A percentile compares a stretch with the other conserved stretches of the same genome.
phyloP scores from a whole-genome alignment of 2,888 invertebrate species.

The Drosophila flavopinicola region DNA sequence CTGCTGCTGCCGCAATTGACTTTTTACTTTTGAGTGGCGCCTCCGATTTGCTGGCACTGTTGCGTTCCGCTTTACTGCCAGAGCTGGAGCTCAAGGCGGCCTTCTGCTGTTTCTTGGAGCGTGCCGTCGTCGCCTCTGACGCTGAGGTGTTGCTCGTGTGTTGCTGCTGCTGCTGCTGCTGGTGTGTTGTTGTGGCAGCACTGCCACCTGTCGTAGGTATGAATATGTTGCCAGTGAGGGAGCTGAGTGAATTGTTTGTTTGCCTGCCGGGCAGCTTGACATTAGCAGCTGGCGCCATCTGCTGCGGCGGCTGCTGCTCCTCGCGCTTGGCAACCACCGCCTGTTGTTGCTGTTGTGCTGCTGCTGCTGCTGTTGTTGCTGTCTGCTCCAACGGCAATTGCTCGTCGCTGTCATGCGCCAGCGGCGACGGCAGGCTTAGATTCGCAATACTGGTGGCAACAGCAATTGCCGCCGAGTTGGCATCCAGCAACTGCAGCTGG shows the following conservation, averaged over 20 bases:
- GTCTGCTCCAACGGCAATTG: slow-evolving; percentile 20
- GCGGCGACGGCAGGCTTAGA: slow-evolving; percentile 65
- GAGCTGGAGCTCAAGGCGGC: slow-evolving; percentile 28
- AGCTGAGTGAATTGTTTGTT: slow-evolving; percentile 94
- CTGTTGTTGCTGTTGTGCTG: slow-evolving; percentile 14
- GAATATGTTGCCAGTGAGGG: slow-evolving; percentile 92
- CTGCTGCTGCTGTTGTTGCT: slow-evolving; percentile 11
- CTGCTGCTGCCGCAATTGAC: slow-evolving; percentile 23
- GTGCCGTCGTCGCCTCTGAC: slow-evolving; percentile 41
- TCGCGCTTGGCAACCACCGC: slow-evolving; percentile 46
- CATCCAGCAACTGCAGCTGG: slow-evolving; percentile 65
- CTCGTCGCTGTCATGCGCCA: slow-evolving; percentile 56
- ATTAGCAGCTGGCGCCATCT: slow-evolving; percentile 84
- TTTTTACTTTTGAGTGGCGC: slow-evolving; percentile 44
- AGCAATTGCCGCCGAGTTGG: slow-evolving; percentile 70
- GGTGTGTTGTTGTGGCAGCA: slow-evolving; percentile 47
- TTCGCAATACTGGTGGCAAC: slow-evolving; percentile 75
- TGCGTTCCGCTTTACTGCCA: slow-evolving; percentile 44
- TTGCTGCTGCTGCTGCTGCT: slow-evolving; percentile 52
- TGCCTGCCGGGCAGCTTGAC: slow-evolving; percentile 88
- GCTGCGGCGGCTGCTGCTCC: slow-evolving; percentile 26
- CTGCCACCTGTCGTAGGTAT: slow-evolving; percentile 85
- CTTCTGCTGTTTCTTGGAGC: slow-evolving; percentile 65
- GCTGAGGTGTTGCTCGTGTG: slow-evolving; percentile 25
- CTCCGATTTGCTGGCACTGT: slow-evolving; percentile 47